Evolutionary conservation across 1,140 invertebrate species (phyloP).

Genomic region (Brachionus paranguensis): DNA sequence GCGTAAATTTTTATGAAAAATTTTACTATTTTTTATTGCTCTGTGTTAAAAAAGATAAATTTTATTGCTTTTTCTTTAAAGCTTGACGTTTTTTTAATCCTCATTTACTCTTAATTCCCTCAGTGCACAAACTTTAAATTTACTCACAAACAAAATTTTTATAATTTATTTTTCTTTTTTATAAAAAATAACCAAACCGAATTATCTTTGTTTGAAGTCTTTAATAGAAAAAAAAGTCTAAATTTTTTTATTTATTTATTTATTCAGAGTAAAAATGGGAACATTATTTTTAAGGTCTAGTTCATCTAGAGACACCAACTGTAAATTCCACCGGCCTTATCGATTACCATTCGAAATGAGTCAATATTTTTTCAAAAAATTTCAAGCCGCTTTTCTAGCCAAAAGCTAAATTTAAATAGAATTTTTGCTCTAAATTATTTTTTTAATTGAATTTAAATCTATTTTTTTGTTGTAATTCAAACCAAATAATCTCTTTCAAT

Average conservation of each 20-base stretch:
- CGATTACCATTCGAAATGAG: neutral
- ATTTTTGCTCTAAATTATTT: neutral
- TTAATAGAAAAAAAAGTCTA: neutral
- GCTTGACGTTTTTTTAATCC: no score
- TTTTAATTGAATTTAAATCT: slow-evolving; percentile 3
- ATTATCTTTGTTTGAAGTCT: neutral
- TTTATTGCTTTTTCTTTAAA: no score
- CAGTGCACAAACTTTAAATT: no score
- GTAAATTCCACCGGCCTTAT: neutral
- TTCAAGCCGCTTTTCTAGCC: neutral
- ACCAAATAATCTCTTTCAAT: neutral
- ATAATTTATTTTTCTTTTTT: neutral
- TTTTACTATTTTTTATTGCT: no score
- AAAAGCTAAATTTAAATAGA: neutral
- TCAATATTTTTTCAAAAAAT: neutral
- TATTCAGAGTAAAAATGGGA: neutral
- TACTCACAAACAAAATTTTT: neutral
- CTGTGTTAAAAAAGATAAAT: no score
- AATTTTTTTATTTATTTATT: neutral
- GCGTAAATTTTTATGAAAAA: no score
- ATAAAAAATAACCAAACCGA: no score
- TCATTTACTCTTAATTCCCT: no score
- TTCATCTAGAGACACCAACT: neutral
- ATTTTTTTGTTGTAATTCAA: neutral
- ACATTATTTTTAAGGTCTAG: neutral